Conservation (phyloP, 2,113 vertebrate species). For the Garra rufa region DNA sequence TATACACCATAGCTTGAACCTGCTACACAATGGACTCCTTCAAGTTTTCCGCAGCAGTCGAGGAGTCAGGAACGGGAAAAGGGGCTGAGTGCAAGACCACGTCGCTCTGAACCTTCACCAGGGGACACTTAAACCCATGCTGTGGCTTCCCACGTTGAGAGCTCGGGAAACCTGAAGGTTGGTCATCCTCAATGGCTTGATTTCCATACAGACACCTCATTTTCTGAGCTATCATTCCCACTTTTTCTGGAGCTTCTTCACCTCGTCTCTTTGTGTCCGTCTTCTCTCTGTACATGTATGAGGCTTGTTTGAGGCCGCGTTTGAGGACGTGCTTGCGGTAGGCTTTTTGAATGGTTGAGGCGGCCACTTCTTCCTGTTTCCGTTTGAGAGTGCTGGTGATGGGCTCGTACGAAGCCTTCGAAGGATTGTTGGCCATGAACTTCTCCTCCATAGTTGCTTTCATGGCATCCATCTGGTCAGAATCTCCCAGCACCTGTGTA, state of each 20-base stretch:
- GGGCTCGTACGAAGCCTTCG: conserved; percentile 90
- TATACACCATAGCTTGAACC: not conserved
- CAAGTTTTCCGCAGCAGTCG: conserved; percentile 57
- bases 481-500: conserved; percentile 90
- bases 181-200: conserved; percentile 2
- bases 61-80: not conserved
- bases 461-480: conserved; percentile 89
- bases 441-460: conserved; percentile 96
- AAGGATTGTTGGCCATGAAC: conserved; percentile 94
- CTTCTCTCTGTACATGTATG: conserved; percentile 81
- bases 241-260: conserved; percentile 72
- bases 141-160: not conserved
- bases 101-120: conserved; percentile 67
- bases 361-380: conserved; percentile 92
- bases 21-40: conserved; percentile 84
- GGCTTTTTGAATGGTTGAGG: conserved; percentile 86
- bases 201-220: conserved; percentile 77
- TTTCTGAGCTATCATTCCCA: conserved; percentile 77
- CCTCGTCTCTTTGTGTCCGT: not conserved
- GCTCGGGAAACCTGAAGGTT: not conserved
- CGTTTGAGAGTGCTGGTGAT: conserved; percentile 91
- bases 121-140: not conserved
- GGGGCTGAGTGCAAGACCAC: conserved; percentile 68
- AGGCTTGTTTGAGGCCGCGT: conserved; percentile 81
- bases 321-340: conserved; percentile 85